phyloP scores from a whole-genome alignment of 1,140 invertebrate genomes.

The Zaprionus camerounensis region DNA sequence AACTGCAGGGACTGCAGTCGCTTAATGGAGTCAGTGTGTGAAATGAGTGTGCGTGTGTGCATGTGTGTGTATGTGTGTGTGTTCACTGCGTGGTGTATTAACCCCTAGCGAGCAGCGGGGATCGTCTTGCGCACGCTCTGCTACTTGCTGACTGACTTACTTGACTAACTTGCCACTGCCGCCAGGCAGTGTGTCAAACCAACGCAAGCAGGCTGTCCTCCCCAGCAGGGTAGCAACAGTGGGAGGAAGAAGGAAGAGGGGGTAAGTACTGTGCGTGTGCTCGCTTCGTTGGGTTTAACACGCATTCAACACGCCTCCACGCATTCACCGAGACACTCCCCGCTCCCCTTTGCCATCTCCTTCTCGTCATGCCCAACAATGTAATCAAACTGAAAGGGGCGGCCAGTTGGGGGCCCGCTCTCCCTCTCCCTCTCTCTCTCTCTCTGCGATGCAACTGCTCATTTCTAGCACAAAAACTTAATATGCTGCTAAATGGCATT shows the following conservation, averaged over 20 bases:
- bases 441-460: slow-evolving; percentile 54
- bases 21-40: slow-evolving; percentile 58
- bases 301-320: slow-evolving; percentile 56
- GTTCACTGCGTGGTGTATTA: slow-evolving; percentile 26
- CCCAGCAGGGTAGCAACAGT: not conserved
- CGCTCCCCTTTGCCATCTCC: not conserved
- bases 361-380: slow-evolving; percentile 46
- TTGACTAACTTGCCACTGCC: slow-evolving; percentile 41
- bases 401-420: slow-evolving; percentile 8
- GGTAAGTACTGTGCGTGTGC: slow-evolving; percentile 68
- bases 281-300: slow-evolving; percentile 71
- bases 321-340: slow-evolving; percentile 26
- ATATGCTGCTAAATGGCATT: slow-evolving; percentile 81
- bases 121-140: slow-evolving; percentile 55
- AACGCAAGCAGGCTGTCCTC: slow-evolving; percentile 14
- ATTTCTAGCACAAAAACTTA: slow-evolving; percentile 78
- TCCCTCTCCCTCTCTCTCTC: slow-evolving; percentile 1
- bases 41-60: slow-evolving; percentile 35
- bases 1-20: slow-evolving; percentile 44
- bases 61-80: slow-evolving; percentile 49
- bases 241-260: slow-evolving; percentile 7
- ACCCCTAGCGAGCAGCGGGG: slow-evolving; percentile 47
- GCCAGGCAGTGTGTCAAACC: slow-evolving; percentile 53
- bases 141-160: slow-evolving; percentile 58
- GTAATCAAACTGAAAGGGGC: slow-evolving; percentile 51